Percentiles rank a stretch among this genome's conserved stretches.
These are phyloP conservation scores for Anolis carolinensis DNA, from an alignment of 2,113 vertebrate species.

Conservation along the genomic window DNA sequence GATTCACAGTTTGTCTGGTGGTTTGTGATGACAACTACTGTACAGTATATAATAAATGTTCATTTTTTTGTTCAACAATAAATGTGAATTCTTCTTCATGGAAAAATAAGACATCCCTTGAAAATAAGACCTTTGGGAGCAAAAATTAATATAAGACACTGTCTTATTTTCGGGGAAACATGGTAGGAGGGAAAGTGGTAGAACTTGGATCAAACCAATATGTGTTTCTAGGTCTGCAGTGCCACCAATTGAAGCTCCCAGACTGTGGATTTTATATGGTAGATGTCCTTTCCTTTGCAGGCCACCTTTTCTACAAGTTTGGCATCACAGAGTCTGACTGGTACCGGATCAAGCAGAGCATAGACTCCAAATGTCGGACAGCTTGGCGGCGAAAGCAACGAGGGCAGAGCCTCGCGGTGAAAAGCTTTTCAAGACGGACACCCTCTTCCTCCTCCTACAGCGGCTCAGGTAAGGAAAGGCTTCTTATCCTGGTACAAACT, in stretches of 20 bases:
- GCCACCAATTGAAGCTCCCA: rapidly evolving
- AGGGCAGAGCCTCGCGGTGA: conserved; percentile 95
- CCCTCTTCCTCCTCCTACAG: conserved; percentile 81
- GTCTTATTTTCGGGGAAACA: too few relatives aligned
- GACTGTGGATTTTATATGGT: rapidly evolving
- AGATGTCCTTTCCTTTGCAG: conserved; percentile 63
- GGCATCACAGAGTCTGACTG: conserved; percentile 94
- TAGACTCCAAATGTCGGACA: conserved; percentile 97
- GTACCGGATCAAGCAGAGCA: conserved; percentile 99
- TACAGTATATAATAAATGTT: too few relatives aligned
- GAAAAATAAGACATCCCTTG: too few relatives aligned
- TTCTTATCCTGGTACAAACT: neutral
- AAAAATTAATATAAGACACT: too few relatives aligned
- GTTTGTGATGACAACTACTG: too few relatives aligned
- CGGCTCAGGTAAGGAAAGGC: conserved; percentile 73
- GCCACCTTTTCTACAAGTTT: conserved; percentile 97
- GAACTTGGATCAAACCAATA: neutral
- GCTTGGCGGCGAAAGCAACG: conserved; percentile 97
- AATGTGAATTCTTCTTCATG: too few relatives aligned
- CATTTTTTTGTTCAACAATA: too few relatives aligned
- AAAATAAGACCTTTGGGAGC: too few relatives aligned
- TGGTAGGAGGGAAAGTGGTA: too few relatives aligned
- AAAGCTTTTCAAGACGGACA: conserved; percentile 94
- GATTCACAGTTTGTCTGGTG: too few relatives aligned
- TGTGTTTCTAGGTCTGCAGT: neutral